Evolutionary conservation across 1,140 invertebrate genomes (phyloP).

Genomic region (Drosophila ohnishii): DNA sequence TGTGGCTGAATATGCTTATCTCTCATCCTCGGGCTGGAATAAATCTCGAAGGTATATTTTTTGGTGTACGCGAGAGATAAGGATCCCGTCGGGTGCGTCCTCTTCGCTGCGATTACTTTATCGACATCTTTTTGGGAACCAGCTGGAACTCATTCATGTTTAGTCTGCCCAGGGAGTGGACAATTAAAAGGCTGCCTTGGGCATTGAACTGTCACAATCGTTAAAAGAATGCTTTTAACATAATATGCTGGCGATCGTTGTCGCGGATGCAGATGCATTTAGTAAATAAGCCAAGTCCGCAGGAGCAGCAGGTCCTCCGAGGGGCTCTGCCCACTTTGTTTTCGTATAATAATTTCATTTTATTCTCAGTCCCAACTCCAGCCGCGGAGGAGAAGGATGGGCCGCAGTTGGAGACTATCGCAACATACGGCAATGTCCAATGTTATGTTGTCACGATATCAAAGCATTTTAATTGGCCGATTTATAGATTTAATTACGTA

Average conservation of each 20-base stretch:
- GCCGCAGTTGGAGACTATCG: conserved; percentile 30
- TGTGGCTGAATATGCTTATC: not conserved
- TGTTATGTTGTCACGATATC: conserved; percentile 83
- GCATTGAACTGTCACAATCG: conserved; percentile 68
- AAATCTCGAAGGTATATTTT: conserved; percentile 16
- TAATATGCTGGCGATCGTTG: conserved; percentile 53
- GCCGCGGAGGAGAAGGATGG: conserved; percentile 9
- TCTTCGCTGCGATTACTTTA: conserved; percentile 14
- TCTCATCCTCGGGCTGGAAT: not conserved
- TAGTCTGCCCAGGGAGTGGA: conserved; percentile 6
- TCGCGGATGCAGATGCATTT: conserved; percentile 18
- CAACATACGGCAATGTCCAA: conserved; percentile 71
- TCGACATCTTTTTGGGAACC: conserved; percentile 2
- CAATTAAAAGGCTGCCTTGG: conserved; percentile 45
- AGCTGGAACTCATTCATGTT: conserved; percentile 37
- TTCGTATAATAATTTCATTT: conserved; percentile 75
- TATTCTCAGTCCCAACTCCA: conserved; percentile 53
- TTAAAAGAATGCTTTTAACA: conserved; percentile 67
- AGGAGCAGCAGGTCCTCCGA: conserved; percentile 8
- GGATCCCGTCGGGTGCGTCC: conserved; percentile 7
- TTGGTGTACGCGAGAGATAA: conserved; percentile 21
- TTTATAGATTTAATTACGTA: conserved; percentile 84
- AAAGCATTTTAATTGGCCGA: conserved; percentile 83
- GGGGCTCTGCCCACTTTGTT: conserved; percentile 41
- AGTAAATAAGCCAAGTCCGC: conserved; percentile 29